These are phyloP conservation scores for Heliconius congener DNA, from an alignment of 1,140 invertebrate species.

Conservation along the genomic window DNA sequence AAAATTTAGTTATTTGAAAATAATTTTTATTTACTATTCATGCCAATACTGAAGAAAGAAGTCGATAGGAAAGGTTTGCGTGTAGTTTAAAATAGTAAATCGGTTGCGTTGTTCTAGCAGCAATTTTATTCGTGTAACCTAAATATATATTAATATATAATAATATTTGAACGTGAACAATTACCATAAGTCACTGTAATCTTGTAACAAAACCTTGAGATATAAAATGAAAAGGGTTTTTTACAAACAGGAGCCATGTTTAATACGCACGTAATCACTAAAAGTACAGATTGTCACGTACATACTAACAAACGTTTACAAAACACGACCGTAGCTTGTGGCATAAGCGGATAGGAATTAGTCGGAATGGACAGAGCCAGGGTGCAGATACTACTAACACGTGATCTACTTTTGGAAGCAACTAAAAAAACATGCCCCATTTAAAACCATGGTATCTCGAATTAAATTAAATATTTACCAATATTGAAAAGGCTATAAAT, in stretches of 20 bases:
- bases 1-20: background rate
- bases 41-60: slow-evolving; percentile 36
- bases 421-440: slow-evolving; percentile 54
- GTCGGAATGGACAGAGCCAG: slow-evolving; percentile 40
- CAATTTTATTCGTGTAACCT: slow-evolving; percentile 22
- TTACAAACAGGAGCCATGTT: slow-evolving; percentile 15
- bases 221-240: slow-evolving; percentile 22
- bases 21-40: background rate
- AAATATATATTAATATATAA: slow-evolving; percentile 25
- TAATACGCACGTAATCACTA: slow-evolving; percentile 15
- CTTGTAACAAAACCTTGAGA: slow-evolving; percentile 24
- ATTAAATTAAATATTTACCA: slow-evolving; percentile 15
- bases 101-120: slow-evolving; percentile 16
- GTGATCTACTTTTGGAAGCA: slow-evolving; percentile 47
- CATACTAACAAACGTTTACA: slow-evolving; percentile 27
- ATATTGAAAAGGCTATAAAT: background rate
- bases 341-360: slow-evolving; percentile 30
- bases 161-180: slow-evolving; percentile 15
- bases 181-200: slow-evolving; percentile 24
- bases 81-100: slow-evolving; percentile 29
- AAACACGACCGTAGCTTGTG: slow-evolving; percentile 28
- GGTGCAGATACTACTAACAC: slow-evolving; percentile 47
- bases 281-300: slow-evolving; percentile 32
- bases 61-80: slow-evolving; percentile 28
- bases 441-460: slow-evolving; percentile 51